Conservation (phyloP, 2,797 vertebrate genomes). For the Gymnodraco acuticeps region DNA sequence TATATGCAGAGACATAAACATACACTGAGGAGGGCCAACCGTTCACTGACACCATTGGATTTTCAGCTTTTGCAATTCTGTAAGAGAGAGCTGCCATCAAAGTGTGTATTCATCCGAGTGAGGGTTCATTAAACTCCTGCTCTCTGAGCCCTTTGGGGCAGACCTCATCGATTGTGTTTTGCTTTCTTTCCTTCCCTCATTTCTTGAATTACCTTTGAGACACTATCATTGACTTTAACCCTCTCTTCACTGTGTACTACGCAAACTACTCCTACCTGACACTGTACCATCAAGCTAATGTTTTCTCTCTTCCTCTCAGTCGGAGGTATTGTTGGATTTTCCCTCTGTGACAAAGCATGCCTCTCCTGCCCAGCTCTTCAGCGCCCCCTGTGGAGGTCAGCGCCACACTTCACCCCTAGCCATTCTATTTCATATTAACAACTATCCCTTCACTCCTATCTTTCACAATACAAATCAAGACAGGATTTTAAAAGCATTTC, state of each 20-base stretch:
- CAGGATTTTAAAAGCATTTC: not conserved
- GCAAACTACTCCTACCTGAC: not conserved
- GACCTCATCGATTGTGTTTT: conserved; percentile 47
- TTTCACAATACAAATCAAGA: not conserved
- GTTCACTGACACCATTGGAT: conserved; percentile 19
- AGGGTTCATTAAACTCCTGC: conserved; percentile 59
- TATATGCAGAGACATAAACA: not conserved
- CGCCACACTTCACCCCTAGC: conserved; percentile 11
- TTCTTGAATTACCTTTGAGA: conserved; percentile 44
- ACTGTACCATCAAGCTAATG: not conserved
- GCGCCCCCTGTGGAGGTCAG: conserved; percentile 80
- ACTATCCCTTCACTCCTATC: not conserved
- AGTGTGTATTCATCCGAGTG: conserved; percentile 37
- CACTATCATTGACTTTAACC: conserved; percentile 1
- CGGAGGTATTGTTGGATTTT: conserved; percentile 66
- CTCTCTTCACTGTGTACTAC: not conserved
- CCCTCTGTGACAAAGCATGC: conserved; percentile 25
- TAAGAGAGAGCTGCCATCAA: conserved; percentile 45
- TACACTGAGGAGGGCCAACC: not conserved
- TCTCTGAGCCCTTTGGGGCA: conserved; percentile 20
- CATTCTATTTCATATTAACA: not conserved
- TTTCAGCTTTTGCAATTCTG: conserved; percentile 24
- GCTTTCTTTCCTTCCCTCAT: not conserved
- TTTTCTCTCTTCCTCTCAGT: conserved; percentile 45
- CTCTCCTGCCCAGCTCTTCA: conserved; percentile 76